A percentile compares a stretch with the other conserved stretches of the same genome.
phyloP scores from a whole-genome alignment of 2,888 invertebrate species.

The Cephus nigrinus region DNA sequence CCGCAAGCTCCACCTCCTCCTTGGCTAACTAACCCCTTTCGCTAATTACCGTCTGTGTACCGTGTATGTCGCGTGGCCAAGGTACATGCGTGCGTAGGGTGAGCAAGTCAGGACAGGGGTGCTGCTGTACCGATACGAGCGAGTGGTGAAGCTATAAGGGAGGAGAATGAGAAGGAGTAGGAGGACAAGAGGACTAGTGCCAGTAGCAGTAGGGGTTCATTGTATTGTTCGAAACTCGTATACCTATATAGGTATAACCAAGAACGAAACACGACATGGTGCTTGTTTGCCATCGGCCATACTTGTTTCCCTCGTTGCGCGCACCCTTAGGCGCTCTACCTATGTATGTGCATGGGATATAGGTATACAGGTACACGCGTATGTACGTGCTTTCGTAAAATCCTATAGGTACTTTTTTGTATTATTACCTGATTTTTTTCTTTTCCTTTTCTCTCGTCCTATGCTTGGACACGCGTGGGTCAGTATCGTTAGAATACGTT shows the following conservation, averaged over 20 bases:
- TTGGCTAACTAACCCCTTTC: conserved; percentile 59
- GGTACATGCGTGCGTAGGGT: background rate
- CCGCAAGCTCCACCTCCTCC: conserved; percentile 54
- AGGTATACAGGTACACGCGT: too few species aligned
- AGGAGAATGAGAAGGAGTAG: conserved; percentile 11
- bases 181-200: conserved; percentile 22
- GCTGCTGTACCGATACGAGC: background rate
- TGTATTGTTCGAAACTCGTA: conserved; percentile 50
- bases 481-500: too few species aligned
- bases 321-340: background rate
- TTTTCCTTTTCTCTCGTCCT: conserved; percentile 4
- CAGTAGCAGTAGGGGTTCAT: conserved; percentile 34
- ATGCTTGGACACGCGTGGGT: background rate
- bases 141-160: background rate
- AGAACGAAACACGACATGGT: conserved; percentile 47
- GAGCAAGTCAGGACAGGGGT: background rate
- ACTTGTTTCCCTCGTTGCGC: conserved; percentile 29
- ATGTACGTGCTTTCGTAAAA: background rate
- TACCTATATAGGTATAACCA: conserved; percentile 25
- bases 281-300: conserved; percentile 53
- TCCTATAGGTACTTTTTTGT: conserved; percentile 11
- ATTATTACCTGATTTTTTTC: conserved; percentile 6
- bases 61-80: conserved; percentile 21
- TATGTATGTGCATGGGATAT: background rate
- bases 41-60: conserved; percentile 56